phyloP scores from a whole-genome alignment of 1,140 invertebrate genomes.

The Pseudomyrmex sp. region DNA sequence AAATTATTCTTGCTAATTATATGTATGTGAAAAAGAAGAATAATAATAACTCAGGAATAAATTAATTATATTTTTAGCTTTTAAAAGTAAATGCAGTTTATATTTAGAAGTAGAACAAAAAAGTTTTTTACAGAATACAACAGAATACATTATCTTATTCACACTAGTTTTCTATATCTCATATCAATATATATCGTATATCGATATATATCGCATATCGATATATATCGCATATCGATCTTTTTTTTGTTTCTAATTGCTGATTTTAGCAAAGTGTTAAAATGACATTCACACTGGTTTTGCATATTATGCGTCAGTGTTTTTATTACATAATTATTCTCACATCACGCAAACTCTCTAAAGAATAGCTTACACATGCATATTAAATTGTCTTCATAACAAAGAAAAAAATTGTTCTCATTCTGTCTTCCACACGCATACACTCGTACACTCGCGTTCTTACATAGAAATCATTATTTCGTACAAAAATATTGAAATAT shows the following conservation, averaged over 20 bases:
- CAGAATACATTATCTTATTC: too few species aligned
- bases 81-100: background rate
- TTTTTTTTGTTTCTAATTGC: too few species aligned
- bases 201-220: too few species aligned
- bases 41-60: background rate
- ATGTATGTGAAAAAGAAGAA: too few species aligned
- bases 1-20: too few species aligned
- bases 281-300: background rate
- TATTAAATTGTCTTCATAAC: slow-evolving; percentile 16
- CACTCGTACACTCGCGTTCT: background rate
- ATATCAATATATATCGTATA: too few species aligned
- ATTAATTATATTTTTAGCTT: background rate
- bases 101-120: background rate
- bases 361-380: background rate
- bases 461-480: slow-evolving; percentile 5
- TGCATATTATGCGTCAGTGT: background rate
- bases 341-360: slow-evolving; percentile 1
- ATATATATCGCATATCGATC: too few species aligned
- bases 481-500: slow-evolving; percentile 19
- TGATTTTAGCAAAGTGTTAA: too few species aligned
- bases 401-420: slow-evolving; percentile 34
- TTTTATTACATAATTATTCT: slow-evolving; percentile 13
- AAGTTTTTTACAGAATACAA: background rate
- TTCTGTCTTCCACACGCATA: background rate
- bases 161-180: too few species aligned